These are phyloP conservation scores for Nerophis ophidion DNA, from an alignment of 2,113 vertebrate species.

Conservation along the genomic window DNA sequence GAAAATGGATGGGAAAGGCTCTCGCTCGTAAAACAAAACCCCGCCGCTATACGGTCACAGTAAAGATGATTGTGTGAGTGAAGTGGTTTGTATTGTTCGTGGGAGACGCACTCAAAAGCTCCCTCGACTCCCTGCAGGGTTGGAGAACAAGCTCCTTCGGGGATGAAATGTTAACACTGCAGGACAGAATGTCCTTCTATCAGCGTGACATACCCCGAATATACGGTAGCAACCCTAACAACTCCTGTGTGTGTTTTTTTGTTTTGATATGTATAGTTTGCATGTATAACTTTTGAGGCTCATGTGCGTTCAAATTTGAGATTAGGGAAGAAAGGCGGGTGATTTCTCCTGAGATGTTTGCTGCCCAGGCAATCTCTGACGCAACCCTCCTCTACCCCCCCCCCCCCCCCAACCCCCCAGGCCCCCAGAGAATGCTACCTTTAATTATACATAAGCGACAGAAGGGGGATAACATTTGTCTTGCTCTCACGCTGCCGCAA, in stretches of 20 bases:
- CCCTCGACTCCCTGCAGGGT: slow-evolving; percentile 45
- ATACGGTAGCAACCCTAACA: slow-evolving; percentile 36
- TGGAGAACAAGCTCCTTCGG: slow-evolving; percentile 56
- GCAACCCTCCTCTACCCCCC: slow-evolving; percentile 44
- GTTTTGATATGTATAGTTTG: slow-evolving; percentile 15
- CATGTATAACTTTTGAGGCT: slow-evolving; percentile 20
- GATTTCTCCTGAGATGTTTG: slow-evolving; percentile 58
- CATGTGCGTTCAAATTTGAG: slow-evolving; percentile 47
- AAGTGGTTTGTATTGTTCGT: slow-evolving; percentile 9
- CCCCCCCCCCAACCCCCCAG: too few species aligned
- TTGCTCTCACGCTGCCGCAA: slow-evolving; percentile 44
- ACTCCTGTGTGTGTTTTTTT: slow-evolving; percentile 36
- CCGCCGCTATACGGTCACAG: not conserved
- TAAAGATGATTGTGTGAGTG: slow-evolving; percentile 1
- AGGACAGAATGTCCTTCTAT: slow-evolving; percentile 52
- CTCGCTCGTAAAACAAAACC: slow-evolving; percentile 14
- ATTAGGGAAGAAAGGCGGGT: slow-evolving; percentile 55
- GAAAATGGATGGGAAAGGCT: slow-evolving; percentile 27
- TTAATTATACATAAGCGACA: slow-evolving; percentile 65
- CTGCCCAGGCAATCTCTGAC: slow-evolving; percentile 63
- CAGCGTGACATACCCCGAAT: slow-evolving; percentile 44
- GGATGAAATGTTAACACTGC: slow-evolving; percentile 60
- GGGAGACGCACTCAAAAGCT: slow-evolving; percentile 14
- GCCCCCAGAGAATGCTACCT: slow-evolving; percentile 49
- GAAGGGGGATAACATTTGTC: slow-evolving; percentile 57